Evolutionary conservation across 2,113 vertebrate genomes (phyloP), one percentile per base, ranked within the genome.

Genomic region (Labeo rohita): DNA sequence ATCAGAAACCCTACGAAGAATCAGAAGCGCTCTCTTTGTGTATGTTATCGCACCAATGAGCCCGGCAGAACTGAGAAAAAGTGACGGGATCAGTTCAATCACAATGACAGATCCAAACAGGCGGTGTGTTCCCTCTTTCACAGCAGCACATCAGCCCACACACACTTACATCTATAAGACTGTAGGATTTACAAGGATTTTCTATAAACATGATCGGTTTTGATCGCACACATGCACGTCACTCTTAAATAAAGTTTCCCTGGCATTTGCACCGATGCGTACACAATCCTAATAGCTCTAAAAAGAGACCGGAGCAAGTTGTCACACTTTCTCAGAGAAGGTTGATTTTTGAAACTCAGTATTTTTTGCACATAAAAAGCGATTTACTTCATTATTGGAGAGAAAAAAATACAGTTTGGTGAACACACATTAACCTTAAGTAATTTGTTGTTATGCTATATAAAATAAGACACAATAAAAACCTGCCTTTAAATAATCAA

Each of bases 41-140:
- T 28, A 13, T 39, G 54, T 16, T 78, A n/a, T 65, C 34, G 21
- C 34, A 15, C 34, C 21, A 18, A 61, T 23, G 56, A 45, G 77
- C 21, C 36, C 36, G 9, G 39, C 56, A 34, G 74, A 76, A 16
- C 47, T 76, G 47, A 0, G n/a, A 28, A 34, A 52, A 49, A 76
- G n/a, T 52, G 74, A 8, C 13, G 23, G 74, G 23, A 43, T 16
- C 77, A 80, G 18, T 80, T 18, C 54, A 80, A 23, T 45, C 77
- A 65, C 78, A 66, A 34, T 68, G 76, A 85, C 84, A 52, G 49
- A 78, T 68, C 76, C 15, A n/a, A 72, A 28, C 16, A 59, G 72
- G 72, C 75, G 43, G 76, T 54, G 49, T 66, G 59, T 83, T 80
- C 70, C 43, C 70, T n/a, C 66, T 76, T 16, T 43, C 73, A 43